Evolutionary conservation across 2,113 vertebrate genomes (phyloP).

Genomic region (Eonycteris spelaea): DNA sequence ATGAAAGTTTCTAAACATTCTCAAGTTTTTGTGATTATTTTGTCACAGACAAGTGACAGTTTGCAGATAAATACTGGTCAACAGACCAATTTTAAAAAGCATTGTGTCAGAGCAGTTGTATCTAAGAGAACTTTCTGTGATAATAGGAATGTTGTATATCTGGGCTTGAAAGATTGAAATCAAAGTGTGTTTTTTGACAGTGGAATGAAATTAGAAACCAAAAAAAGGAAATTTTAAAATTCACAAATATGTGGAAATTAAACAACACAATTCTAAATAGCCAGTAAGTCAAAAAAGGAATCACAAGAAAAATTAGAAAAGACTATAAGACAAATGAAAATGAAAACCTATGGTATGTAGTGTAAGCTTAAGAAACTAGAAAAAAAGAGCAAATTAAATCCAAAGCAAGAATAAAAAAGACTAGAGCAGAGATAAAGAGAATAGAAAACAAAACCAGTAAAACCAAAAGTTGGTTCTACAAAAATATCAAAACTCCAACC

Average conservation of each 20-base stretch:
- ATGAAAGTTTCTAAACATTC: not conserved
- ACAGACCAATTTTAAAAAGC: not conserved
- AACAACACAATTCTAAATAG: not conserved
- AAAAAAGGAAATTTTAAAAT: conserved; percentile 14
- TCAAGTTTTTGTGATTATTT: not conserved
- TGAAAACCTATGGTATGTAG: not conserved
- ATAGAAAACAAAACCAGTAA: not conserved
- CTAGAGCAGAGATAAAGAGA: not conserved
- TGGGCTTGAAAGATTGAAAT: not conserved
- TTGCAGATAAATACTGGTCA: not conserved
- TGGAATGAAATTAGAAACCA: not conserved
- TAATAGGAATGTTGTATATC: not conserved
- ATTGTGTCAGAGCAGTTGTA: not conserved
- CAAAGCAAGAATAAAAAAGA: not conserved
- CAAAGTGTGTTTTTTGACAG: not conserved
- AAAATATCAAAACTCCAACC: not conserved
- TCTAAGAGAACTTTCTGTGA: not conserved
- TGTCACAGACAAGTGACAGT: not conserved
- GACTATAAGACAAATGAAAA: not conserved
- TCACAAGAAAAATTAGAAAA: conserved; percentile 1
- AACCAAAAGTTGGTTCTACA: not conserved
- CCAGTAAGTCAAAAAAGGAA: not conserved
- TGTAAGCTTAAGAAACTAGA: not conserved
- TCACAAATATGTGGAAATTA: not conserved
- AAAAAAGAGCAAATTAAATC: not conserved